Percentiles rank a stretch among this genome's conserved stretches.
These are phyloP conservation scores for Microctenopoma stevenorrisi DNA, from an alignment of 2,797 vertebrate genomes.

Conservation along the genomic window DNA sequence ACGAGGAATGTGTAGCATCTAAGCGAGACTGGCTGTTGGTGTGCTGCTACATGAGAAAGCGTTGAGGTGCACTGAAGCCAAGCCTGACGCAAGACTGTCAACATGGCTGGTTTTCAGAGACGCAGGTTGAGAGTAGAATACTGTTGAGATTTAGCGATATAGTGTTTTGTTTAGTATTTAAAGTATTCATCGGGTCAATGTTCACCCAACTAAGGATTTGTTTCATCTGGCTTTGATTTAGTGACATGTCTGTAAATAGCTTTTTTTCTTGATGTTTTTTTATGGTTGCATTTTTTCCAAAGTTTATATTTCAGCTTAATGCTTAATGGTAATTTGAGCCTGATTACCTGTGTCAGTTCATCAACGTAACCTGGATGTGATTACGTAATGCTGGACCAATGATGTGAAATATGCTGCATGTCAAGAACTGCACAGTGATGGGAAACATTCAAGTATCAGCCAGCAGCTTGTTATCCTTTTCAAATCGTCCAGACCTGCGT, in stretches of 20 bases:
- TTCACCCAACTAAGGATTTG: no score
- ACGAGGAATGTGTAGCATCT: conserved; percentile 35
- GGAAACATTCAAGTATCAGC: no score
- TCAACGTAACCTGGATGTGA: neutral
- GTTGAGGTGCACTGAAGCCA: conserved; percentile 43
- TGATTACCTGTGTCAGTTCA: neutral
- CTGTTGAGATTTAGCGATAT: conserved; percentile 12
- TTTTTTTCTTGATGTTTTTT: no score
- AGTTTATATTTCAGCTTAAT: neutral
- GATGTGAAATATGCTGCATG: no score
- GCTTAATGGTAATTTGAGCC: neutral
- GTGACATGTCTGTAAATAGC: no score
- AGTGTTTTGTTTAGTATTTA: no score
- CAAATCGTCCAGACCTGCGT: no score
- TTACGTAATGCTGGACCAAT: neutral
- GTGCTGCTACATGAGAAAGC: conserved; percentile 51
- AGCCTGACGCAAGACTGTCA: conserved; percentile 60
- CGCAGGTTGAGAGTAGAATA: conserved; percentile 19
- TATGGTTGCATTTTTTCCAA: neutral
- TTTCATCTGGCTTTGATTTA: no score
- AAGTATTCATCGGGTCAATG: no score
- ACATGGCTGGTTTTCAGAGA: conserved; percentile 62
- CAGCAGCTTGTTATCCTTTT: no score
- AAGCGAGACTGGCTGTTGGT: conserved; percentile 47
- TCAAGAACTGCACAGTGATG: no score